phyloP scores from a whole-genome alignment of 2,888 invertebrate species.

The Anodontia alba region DNA sequence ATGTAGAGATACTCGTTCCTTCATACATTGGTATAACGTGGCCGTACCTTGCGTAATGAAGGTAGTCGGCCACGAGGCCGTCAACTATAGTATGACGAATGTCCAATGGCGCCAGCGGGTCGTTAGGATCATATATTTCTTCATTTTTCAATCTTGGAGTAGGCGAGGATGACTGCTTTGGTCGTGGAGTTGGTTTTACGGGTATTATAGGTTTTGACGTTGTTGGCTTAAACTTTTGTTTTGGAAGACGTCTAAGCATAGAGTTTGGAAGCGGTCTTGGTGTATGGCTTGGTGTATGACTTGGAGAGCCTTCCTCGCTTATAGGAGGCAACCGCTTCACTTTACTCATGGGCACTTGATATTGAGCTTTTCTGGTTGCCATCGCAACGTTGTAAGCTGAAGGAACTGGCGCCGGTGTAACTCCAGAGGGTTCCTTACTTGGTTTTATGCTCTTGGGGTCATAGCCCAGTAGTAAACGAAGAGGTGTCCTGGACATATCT shows the following conservation, averaged over 20 bases:
- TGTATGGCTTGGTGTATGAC: constrained; percentile 22
- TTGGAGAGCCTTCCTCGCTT: constrained; percentile 62
- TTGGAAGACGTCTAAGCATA: constrained; percentile 6
- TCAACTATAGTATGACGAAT: constrained; percentile 67
- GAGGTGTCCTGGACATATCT: constrained; percentile 11
- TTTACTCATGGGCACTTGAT: constrained; percentile 58
- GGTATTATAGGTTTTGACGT: constrained; percentile 46
- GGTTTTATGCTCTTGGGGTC: constrained; percentile 40
- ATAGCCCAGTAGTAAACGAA: constrained; percentile 55
- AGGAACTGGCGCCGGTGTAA: background rate
- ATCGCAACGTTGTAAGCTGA: constrained; percentile 33
- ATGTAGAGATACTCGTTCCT: constrained; percentile 60
- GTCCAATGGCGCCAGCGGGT: constrained; percentile 51
- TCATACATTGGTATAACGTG: constrained; percentile 70
- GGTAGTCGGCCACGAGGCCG: constrained; percentile 73
- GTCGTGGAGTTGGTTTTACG: constrained; percentile 45
- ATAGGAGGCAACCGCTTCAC: constrained; percentile 67
- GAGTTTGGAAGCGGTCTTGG: constrained; percentile 35
- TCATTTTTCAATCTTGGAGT: constrained; percentile 25
- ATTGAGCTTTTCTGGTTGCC: constrained; percentile 53
- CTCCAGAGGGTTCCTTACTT: constrained; percentile 26
- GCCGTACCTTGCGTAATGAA: constrained; percentile 70
- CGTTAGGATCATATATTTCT: background rate
- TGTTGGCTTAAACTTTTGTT: constrained; percentile 1
- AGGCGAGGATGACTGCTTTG: constrained; percentile 16